Conservation (phyloP, 2,113 vertebrate species). For the Manacus vitellinus region DNA sequence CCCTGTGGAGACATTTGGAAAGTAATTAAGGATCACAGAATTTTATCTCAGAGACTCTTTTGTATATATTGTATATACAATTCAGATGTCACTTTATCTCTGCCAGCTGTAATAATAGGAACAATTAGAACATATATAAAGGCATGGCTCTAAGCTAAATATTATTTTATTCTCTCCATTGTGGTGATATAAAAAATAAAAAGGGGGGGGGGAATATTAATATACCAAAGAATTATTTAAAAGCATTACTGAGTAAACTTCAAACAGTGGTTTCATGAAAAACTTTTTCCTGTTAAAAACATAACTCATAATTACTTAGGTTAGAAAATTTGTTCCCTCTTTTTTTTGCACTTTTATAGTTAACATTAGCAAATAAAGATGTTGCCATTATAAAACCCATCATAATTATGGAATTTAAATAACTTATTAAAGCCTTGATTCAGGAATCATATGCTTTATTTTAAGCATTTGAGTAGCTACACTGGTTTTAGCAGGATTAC, state of each 20-base stretch:
- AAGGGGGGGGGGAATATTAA: background rate
- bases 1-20: conserved; percentile 37
- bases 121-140: conserved; percentile 14
- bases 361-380: background rate
- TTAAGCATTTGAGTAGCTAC: background rate
- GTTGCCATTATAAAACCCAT: background rate
- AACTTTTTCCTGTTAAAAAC: background rate
- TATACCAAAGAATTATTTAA: background rate
- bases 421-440: background rate
- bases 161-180: conserved; percentile 38
- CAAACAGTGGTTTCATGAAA: background rate
- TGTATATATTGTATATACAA: background rate
- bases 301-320: background rate
- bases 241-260: conserved; percentile 2
- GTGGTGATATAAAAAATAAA: conserved; percentile 18
- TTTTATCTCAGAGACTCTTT: conserved; percentile 4
- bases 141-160: conserved; percentile 27
- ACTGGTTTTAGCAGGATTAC: background rate
- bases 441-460: conserved; percentile 4
- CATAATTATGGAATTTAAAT: background rate
- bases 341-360: background rate
- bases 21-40: conserved; percentile 56
- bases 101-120: conserved; percentile 38
- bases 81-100: conserved; percentile 33
- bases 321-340: background rate